These are phyloP conservation scores for Ennomos erosarius DNA, from an alignment of 2,888 invertebrate genomes.

Conservation along the genomic window DNA sequence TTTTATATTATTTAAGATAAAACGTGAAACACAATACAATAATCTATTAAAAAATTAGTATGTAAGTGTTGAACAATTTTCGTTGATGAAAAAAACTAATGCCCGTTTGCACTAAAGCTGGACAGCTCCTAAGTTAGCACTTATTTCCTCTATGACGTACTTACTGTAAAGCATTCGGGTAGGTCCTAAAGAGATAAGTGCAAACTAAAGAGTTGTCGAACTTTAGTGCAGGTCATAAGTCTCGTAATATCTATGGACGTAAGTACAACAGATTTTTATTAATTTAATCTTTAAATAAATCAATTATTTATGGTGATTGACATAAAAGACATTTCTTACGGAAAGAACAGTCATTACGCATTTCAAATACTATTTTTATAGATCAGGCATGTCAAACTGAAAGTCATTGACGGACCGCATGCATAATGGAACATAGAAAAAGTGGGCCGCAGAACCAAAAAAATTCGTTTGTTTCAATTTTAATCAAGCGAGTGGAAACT, in stretches of 20 bases:
- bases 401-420: too few species aligned
- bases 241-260: conserved; percentile 22
- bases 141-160: too few species aligned
- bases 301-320: conserved; percentile 29
- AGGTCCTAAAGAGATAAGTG: too few species aligned
- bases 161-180: too few species aligned
- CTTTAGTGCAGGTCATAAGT: conserved; percentile 1
- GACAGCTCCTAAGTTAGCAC: too few species aligned
- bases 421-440: too few species aligned
- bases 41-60: conserved; percentile 25
- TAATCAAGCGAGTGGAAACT: too few species aligned
- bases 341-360: conserved; percentile 9
- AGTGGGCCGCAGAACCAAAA: too few species aligned
- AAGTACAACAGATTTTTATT: conserved; percentile 31
- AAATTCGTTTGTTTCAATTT: too few species aligned
- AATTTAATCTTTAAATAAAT: conserved; percentile 22
- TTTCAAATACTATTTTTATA: conserved; percentile 14
- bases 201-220: too few species aligned
- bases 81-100: conserved; percentile 26
- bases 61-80: conserved; percentile 61
- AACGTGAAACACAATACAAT: conserved; percentile 35
- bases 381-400: too few species aligned
- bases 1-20: neutral
- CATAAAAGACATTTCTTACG: conserved; percentile 25
- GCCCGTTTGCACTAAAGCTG: too few species aligned